These are phyloP conservation scores for Synaphobranchus kaupii DNA, from an alignment of 2,797 vertebrate genomes.

Conservation along the genomic window DNA sequence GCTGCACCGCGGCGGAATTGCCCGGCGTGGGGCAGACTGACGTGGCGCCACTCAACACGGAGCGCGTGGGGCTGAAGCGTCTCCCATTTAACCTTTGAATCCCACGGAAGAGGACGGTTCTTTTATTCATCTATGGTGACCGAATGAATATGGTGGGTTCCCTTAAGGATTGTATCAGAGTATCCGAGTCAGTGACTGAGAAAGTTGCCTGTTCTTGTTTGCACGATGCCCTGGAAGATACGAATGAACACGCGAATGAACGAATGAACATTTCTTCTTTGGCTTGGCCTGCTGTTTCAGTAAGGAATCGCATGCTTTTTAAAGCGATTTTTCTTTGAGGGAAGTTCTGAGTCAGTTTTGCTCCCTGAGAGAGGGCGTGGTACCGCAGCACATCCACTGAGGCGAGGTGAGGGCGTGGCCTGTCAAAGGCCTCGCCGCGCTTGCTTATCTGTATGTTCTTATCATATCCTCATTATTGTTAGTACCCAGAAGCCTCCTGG, in stretches of 20 bases:
- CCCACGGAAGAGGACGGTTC: neutral
- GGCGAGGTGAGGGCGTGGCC: neutral
- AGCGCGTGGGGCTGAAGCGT: neutral
- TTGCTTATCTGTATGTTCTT: neutral
- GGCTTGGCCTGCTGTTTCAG: neutral
- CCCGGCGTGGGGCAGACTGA: neutral
- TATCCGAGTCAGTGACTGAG: neutral
- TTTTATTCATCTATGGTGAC: neutral
- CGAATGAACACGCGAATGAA: neutral
- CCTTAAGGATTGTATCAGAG: neutral
- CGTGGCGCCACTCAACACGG: neutral
- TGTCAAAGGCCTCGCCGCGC: neutral
- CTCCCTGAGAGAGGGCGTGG: neutral
- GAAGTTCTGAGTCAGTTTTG: neutral
- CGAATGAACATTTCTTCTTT: neutral
- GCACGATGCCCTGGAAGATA: neutral
- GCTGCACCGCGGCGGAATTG: neutral
- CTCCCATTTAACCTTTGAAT: neutral
- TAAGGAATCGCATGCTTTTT: neutral
- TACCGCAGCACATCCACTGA: neutral
- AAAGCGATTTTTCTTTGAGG: neutral
- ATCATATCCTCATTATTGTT: neutral
- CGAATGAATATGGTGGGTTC: neutral
- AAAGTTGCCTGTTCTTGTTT: neutral
- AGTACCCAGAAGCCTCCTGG: neutral